Evolutionary conservation across 2,888 invertebrate species (phyloP).

Genomic region (Atrina japonica): DNA sequence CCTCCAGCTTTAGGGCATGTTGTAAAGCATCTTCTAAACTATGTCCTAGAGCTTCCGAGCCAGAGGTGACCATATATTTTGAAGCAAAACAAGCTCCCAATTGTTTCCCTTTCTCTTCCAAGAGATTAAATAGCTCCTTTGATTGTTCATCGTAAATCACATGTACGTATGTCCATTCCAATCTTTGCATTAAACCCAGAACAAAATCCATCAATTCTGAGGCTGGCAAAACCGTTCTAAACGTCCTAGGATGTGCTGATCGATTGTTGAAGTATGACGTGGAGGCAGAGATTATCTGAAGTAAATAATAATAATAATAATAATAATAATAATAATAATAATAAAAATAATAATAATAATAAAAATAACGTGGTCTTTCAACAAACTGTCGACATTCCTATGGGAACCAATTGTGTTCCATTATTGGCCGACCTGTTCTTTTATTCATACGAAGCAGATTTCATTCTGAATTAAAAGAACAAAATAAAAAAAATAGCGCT

Average conservation of each 20-base stretch:
- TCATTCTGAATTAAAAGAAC: too few relatives aligned
- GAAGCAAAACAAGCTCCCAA: constrained; percentile 14
- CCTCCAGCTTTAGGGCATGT: constrained; percentile 9
- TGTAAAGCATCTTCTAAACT: too few relatives aligned
- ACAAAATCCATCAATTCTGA: not conserved
- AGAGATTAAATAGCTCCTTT: not conserved
- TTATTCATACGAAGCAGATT: too few relatives aligned
- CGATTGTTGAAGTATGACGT: constrained; percentile 7
- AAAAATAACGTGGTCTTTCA: too few relatives aligned
- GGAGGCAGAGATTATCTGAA: constrained; percentile 13
- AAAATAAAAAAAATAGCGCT: too few relatives aligned
- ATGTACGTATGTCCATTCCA: constrained; percentile 23
- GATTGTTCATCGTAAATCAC: not conserved
- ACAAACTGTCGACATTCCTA: too few relatives aligned
- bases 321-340: too few relatives aligned
- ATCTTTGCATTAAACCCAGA: not conserved
- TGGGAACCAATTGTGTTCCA: too few relatives aligned
- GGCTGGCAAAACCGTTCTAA: constrained; percentile 14
- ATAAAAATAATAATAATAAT: too few relatives aligned
- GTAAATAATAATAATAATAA: not conserved
- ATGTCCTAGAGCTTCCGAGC: not conserved
- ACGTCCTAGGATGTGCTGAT: not conserved
- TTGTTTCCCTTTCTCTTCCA: not conserved
- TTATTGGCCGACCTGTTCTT: too few relatives aligned
- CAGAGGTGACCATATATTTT: too few relatives aligned